Evolutionary conservation across 2,888 invertebrate species (phyloP), one percentile per base, ranked within the genome.

Genomic region (Cryptosula pallasiana): DNA sequence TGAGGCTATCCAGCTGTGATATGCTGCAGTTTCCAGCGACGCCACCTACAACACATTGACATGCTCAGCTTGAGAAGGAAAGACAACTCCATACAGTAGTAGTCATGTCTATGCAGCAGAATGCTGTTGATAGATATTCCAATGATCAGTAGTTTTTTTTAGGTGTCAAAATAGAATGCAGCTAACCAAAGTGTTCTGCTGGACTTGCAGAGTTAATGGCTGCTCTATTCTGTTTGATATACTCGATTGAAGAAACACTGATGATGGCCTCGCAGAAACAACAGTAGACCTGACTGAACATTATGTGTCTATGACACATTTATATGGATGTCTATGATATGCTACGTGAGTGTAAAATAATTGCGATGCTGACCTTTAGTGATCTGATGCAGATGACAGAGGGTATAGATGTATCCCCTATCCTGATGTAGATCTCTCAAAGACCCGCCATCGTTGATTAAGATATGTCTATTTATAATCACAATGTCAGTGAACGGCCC

Each of bases 331-430:
- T n/a, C n/a, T n/a, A n/a, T n/a, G n/a, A n/a, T n/a, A n/a, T n/a
- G n/a, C n/a, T n/a, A n/a, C n/a, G n/a, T n/a, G n/a, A n/a, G n/a
- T n/a, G n/a, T n/a, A n/a, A n/a, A n/a, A n/a, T n/a, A n/a, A n/a
- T n/a, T n/a, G n/a, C n/a, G n/a, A 63, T 29, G 13, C 63, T 63
- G 3, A 63, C 63, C 63, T 63, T 63, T 27, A 13, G 63, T 63
- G 3, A 25, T 20, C 32, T 34, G 20, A 20, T 27, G 25, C 9
- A 16, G 63, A 32, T 63, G 27, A 32, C 63, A 63, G 13, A 63
- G 34, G 13, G 63, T 63, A n/a, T 63, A 63, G 13, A 63, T 63
- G 32, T 27, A 25, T 3, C 63, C 63, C 32, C 27, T 9, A 2
- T 32, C 13, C 3, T 29, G 13, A n/a, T 63, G 3, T 9, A 63